Percentiles rank a stretch among this genome's conserved stretches.
Evolutionary conservation across 1,140 invertebrate genomes (phyloP).

Genomic region (Platyscapa corneri): DNA sequence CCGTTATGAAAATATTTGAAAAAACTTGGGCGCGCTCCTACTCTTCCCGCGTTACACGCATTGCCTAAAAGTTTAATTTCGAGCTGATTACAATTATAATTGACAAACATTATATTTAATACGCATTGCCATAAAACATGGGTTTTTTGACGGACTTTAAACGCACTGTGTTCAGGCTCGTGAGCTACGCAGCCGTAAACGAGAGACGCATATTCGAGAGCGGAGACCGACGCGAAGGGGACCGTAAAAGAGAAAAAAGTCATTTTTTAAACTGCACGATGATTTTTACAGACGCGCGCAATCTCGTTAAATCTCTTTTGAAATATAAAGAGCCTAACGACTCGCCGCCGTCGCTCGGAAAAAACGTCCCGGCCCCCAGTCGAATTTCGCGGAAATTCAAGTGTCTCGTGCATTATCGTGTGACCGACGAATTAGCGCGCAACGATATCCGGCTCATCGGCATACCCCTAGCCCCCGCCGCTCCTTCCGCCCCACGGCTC

Average conservation of each 20-base stretch:
- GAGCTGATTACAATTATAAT: not conserved
- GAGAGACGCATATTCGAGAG: not conserved
- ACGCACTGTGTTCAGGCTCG: not conserved
- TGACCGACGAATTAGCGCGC: not conserved
- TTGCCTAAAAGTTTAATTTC: not conserved
- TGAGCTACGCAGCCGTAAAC: not conserved
- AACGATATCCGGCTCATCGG: no score
- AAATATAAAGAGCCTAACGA: not conserved
- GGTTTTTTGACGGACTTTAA: not conserved
- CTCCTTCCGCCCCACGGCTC: no score
- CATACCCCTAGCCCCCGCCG: no score
- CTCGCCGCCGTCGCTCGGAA: not conserved
- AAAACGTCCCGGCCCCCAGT: not conserved
- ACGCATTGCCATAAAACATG: not conserved
- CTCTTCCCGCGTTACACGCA: not conserved
- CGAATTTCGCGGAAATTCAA: slow-evolving; percentile 30
- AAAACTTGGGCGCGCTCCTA: no score
- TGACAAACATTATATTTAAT: not conserved
- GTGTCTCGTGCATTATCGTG: slow-evolving; percentile 1
- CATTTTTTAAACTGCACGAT: not conserved
- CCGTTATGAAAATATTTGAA: no score
- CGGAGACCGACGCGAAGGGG: not conserved
- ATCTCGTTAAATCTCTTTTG: slow-evolving; percentile 30
- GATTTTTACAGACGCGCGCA: not conserved
- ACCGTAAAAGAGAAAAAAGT: not conserved